Percentiles rank a stretch among this genome's conserved stretches.
phyloP scores from a whole-genome alignment of 2,888 invertebrate species.

The Zootermopsis nevadensis region DNA sequence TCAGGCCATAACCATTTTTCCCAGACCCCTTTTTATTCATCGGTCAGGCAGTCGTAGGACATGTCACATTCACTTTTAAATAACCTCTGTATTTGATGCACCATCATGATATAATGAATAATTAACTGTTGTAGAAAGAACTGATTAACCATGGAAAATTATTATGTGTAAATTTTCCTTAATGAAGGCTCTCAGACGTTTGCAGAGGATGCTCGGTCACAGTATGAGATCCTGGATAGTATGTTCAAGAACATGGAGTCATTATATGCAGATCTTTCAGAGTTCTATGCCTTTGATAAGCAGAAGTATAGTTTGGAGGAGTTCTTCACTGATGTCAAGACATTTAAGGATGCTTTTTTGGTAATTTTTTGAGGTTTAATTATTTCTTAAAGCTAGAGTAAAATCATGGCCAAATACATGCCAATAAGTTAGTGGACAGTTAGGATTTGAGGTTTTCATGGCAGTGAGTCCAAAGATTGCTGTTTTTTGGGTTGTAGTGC shows the following conservation, averaged over 20 bases:
- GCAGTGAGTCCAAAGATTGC: no score
- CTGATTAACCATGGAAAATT: no score
- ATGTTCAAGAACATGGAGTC: constrained; percentile 96
- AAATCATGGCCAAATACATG: no score
- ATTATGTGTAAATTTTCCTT: constrained; percentile 49
- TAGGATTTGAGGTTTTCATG: constrained; percentile 20
- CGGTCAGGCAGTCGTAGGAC: no score
- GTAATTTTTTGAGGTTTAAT: constrained; percentile 63
- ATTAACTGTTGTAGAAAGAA: no score
- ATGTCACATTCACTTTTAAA: no score
- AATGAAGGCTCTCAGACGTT: constrained; percentile 70
- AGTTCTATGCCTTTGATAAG: constrained; percentile 92
- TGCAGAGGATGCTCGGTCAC: constrained; percentile 82
- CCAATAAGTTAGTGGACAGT: not conserved
- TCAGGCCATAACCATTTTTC: no score
- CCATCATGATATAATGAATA: no score
- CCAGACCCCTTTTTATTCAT: no score
- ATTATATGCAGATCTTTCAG: constrained; percentile 84
- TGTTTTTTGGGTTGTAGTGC: no score
- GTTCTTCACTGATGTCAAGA: constrained; percentile 94
- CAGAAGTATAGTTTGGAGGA: constrained; percentile 95
- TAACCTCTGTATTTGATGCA: no score
- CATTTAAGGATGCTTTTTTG: constrained; percentile 91
- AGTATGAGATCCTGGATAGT: constrained; percentile 88
- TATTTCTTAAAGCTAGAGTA: not conserved